Evolutionary conservation across 2,113 vertebrate genomes (phyloP).

Genomic region (Seriola quinqueradiata): DNA sequence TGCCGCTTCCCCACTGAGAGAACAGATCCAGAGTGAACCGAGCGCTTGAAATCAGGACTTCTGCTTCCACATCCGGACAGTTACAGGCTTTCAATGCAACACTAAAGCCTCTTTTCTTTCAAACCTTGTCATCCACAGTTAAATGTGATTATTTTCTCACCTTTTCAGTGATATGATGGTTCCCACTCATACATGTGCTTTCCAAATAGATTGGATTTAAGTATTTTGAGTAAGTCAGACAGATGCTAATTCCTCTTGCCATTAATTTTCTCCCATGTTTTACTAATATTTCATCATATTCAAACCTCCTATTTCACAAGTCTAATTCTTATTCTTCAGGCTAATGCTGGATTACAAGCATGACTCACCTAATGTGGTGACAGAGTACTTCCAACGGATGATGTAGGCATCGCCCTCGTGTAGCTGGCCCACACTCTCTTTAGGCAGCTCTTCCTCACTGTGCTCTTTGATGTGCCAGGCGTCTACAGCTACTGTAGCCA

Average conservation of each 20-base stretch:
- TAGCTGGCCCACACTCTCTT: constrained; percentile 83
- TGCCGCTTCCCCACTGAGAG: constrained; percentile 83
- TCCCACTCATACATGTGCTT: not conserved
- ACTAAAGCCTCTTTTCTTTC: not conserved
- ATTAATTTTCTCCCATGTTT: not conserved
- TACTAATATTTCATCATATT: not conserved
- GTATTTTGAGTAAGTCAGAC: not conserved
- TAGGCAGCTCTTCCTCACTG: constrained; percentile 79
- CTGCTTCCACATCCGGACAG: not conserved
- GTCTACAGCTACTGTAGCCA: constrained; percentile 80
- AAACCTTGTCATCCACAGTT: not conserved
- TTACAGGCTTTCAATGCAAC: not conserved
- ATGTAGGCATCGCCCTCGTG: constrained; percentile 86
- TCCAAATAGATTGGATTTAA: not conserved
- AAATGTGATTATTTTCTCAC: not conserved
- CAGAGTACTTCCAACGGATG: constrained; percentile 87
- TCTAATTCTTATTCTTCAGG: not conserved
- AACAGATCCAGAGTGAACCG: constrained; percentile 13
- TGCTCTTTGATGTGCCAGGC: constrained; percentile 87
- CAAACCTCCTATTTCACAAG: not conserved
- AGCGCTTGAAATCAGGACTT: not conserved
- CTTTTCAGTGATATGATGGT: not conserved
- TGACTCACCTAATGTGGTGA: constrained; percentile 84
- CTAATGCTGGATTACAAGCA: not conserved
- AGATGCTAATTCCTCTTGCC: not conserved